Evolutionary conservation across 2,113 vertebrate genomes (phyloP), one percentile per base, ranked within the genome.

Genomic region (Peromyscus leucopus): DNA sequence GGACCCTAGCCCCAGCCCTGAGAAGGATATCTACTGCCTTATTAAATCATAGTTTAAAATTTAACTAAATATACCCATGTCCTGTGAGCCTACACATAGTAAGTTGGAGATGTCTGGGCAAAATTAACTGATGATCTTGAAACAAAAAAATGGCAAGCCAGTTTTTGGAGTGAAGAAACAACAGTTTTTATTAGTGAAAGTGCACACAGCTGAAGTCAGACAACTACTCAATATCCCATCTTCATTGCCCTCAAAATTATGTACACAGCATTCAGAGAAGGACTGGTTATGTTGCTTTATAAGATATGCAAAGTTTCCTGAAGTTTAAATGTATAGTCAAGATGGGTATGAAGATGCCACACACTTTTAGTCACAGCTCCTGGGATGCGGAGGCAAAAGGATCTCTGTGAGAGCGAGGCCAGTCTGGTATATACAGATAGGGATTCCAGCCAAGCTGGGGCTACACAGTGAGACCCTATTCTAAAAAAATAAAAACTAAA

Each of bases 141-240:
- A 69, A 61, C 57, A 55, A 80, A 69, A 95, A 95, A 55, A 24
- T 1, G 42, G 42, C 28, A 46, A 91, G 51, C 24, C 42, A 8
- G 8, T 71, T 80, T 94, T 67, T 33, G 39, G 87, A 96, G 42
- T 71, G 46, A 96, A 76, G n/a, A 85, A 96, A 88, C 7, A 33
- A 22, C 83, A 63, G 16, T 61, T 24, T 96, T 90, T 84, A 85
- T 90, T 85, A 46, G 26, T 63, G 84, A 61, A 15, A 22, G 16
- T 33, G 5, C 33, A 15, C 15, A 71, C 36, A 87, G 86, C 48
- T 31, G 31, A 90, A 83, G 46, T 22, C n/a, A 48, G 3, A 85
- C 11, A 89, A 57, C 65, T 33, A 46, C 33, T 7, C 36, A 48
- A 26, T 33, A 42, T 12, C 26, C 69, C 4, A 48, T 22, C 36